Evolutionary conservation across 2,113 vertebrate genomes (phyloP), one percentile per base, ranked within the genome.

Genomic region (Platichthys flesus): DNA sequence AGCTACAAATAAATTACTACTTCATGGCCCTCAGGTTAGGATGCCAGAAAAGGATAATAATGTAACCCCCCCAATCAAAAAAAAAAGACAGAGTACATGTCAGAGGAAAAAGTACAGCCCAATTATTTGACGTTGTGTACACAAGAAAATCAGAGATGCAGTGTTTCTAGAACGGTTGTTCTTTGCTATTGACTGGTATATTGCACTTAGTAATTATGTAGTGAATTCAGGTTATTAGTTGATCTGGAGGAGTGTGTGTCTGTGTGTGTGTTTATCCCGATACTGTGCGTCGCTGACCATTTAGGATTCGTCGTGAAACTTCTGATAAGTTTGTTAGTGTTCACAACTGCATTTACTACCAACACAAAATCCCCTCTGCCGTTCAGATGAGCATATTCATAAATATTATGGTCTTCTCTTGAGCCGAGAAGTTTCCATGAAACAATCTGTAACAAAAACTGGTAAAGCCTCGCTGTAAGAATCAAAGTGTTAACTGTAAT

Each of bases 181-280:
- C 82, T 57, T 75, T 67, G 73, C 75, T 56, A 58, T 78, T 16
- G 31, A 40, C 78, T 78, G 42, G 60, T 88, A 90, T 94, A 94
- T 95, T 94, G 94, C 94, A 95, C 93, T 90, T 83, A 77, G 87
- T 67, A 79, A 63, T 72, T 78, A 69, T 83, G 87, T 89, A 87
- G 86, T 87, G 87, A 88, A 74, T 85, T 78, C 79, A 78, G 67
- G 63, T 63, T 9, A 67, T 56, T 55, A 67, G 56, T 62, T 28
- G 15, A 15, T 52, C 79, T 71, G 42, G 24, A 79, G 79, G 67
- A 79, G 64, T 70, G 35, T 63, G 52, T 71, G 58, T 26, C 9
- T 45, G 67, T 58, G 12, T 42, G 55, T 58, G 59, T 59, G 15
- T n/a, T 31, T 16, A 20, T 70, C 5, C 59, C 56, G 56, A 82